A percentile compares a stretch with the other conserved stretches of the same genome.
Evolutionary conservation across 2,797 vertebrate species (phyloP).

Genomic region (Silurus aristotelis): DNA sequence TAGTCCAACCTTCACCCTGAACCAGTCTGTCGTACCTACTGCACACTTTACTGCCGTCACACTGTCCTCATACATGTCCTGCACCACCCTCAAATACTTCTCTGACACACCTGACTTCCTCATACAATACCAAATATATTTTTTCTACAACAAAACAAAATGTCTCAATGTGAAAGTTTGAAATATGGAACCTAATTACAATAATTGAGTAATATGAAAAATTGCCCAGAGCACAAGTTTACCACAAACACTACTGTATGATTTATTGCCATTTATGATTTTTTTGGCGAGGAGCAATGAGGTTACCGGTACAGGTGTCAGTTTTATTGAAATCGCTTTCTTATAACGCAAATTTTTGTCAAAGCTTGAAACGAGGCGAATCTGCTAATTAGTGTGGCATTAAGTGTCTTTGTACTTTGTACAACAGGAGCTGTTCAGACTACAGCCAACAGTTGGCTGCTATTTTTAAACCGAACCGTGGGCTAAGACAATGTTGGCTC

Average conservation of each 20-base stretch:
- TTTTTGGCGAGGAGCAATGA: not conserved
- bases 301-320: not conserved
- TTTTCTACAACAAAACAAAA: not conserved
- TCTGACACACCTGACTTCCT: no score
- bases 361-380: not conserved
- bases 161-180: no score
- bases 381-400: not conserved
- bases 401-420: not conserved
- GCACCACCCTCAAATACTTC: no score
- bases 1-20: no score
- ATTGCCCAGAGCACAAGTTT: not conserved
- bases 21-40: no score
- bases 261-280: conserved; percentile 7
- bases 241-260: not conserved
- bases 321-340: conserved; percentile 7
- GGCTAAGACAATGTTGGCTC: not conserved
- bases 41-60: no score
- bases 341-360: not conserved
- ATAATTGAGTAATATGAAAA: not conserved
- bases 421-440: not conserved
- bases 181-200: no score
- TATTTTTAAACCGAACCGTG: not conserved
- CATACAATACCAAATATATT: no score
- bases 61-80: no score
- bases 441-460: not conserved